Evolutionary conservation across 2,888 invertebrate species (phyloP), one percentile per base, ranked within the genome.

Genomic region (Dicranocentrus wangi): DNA sequence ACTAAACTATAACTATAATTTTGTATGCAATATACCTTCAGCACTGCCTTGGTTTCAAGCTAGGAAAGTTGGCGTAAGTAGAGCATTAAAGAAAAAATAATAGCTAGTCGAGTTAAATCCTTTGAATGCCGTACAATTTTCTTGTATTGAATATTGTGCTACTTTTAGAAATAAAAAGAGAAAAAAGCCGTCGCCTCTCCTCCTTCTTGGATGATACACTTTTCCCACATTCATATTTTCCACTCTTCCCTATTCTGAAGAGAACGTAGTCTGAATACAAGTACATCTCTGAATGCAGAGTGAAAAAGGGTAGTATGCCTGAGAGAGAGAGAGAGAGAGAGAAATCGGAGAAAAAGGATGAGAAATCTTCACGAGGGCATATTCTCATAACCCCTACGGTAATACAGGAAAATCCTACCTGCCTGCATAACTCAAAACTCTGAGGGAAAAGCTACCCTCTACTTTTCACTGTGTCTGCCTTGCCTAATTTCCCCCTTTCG

Each of bases 1-100:
- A 28, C 60, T 60, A 32, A 15, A 15, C 1, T 51, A 17, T 51
- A 51, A 2, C 2, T 8, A 8, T 15, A 47, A 47, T n/a, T 47
- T n/a, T n/a, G n/a, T 47, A 15, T n/a, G 15, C 47, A 32, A 32
- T 32, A 32, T 39, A 66, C 13, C 60, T 27, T 60, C 76, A 65
- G 42, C 58, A 47, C 25, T 13, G 55, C 55, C 63, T 58, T 68
- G 43, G 43, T 68, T 70, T 43, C 27, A 47, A 68, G 27, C 70
- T 65, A 63, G 77, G 70, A 65, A 55, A 42, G 55, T 42, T 75
- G 81, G 75, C 69, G 81, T 75, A 81, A 81, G 81, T 81, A 55
- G 81, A 81, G 70, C 81, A 81, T 81, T 81, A 75, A 81, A 75
- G 75, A 68, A 81, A 81, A 51, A 81, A 81, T 75, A 75, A 81